Conservation (phyloP, 1,140 invertebrate genomes). For the Trachymyrmex septentrionalis region DNA sequence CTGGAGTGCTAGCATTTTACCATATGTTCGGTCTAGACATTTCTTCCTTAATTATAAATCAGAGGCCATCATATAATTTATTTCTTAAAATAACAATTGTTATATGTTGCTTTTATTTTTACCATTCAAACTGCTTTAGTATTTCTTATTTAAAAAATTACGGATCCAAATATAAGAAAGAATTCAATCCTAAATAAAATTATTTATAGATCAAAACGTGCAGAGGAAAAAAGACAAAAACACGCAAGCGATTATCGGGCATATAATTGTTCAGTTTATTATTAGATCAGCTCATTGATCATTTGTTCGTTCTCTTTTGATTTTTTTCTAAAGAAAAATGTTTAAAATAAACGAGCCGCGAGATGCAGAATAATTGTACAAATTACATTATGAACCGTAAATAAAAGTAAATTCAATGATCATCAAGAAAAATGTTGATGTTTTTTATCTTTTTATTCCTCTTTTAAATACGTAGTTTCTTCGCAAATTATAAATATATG, state of each 20-base stretch:
- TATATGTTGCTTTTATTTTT: neutral
- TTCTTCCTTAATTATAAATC: neutral
- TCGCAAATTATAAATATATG: slow-evolving; percentile 18
- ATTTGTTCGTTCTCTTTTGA: slow-evolving; percentile 10
- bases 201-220: slow-evolving; percentile 24
- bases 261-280: slow-evolving; percentile 46
- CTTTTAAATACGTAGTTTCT: slow-evolving; percentile 8
- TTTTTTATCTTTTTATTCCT: neutral
- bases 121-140: neutral
- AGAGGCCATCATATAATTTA: neutral
- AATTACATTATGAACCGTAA: slow-evolving; percentile 42
- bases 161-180: neutral
- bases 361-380: slow-evolving; percentile 25
- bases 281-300: slow-evolving; percentile 57
- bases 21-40: neutral
- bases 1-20: neutral
- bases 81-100: slow-evolving; percentile 3
- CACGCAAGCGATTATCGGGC: neutral
- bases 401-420: slow-evolving; percentile 44
- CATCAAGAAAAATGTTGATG: slow-evolving; percentile 13
- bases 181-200: slow-evolving; percentile 38
- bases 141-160: neutral
- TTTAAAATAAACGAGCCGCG: slow-evolving; percentile 12
- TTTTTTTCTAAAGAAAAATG: slow-evolving; percentile 21
- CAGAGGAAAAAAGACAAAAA: neutral